A percentile compares a stretch with the other conserved stretches of the same genome.
These are phyloP conservation scores for Chelonia mydas DNA, from an alignment of 2,797 vertebrate genomes.

Conservation along the genomic window DNA sequence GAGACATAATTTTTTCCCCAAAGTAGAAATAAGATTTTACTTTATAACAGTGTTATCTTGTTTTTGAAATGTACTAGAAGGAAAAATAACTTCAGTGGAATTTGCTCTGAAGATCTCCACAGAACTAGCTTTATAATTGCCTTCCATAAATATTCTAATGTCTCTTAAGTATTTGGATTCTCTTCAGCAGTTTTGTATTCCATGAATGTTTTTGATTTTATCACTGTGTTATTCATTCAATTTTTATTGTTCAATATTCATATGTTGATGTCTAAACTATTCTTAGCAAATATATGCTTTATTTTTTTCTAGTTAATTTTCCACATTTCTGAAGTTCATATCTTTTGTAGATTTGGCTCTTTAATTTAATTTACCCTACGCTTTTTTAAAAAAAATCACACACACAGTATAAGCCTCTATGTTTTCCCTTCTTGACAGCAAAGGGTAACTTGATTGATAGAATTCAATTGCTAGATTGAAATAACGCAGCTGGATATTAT, in stretches of 20 bases:
- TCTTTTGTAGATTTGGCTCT: slow-evolving; percentile 62
- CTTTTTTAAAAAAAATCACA: neutral
- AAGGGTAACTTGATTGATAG: slow-evolving; percentile 73
- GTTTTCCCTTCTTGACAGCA: slow-evolving; percentile 65
- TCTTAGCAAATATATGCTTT: slow-evolving; percentile 62
- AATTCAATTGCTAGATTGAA: slow-evolving; percentile 69
- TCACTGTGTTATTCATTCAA: slow-evolving; percentile 59
- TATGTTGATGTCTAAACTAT: slow-evolving; percentile 71
- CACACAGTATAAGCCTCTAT: slow-evolving; percentile 2
- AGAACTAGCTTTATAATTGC: slow-evolving; percentile 28
- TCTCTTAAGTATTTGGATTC: slow-evolving; percentile 39
- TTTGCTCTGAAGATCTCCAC: neutral
- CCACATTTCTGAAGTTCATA: slow-evolving; percentile 61
- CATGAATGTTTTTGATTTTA: slow-evolving; percentile 71
- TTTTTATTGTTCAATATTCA: slow-evolving; percentile 75
- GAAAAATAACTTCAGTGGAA: neutral
- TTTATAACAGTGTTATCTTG: neutral
- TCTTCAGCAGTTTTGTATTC: slow-evolving; percentile 47
- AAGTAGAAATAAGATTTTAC: neutral
- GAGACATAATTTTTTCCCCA: neutral
- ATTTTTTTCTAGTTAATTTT: slow-evolving; percentile 54
- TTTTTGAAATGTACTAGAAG: slow-evolving; percentile 28
- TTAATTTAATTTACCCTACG: slow-evolving; percentile 60
- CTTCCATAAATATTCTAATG: neutral
- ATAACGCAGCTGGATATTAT: slow-evolving; percentile 69